Evolutionary conservation across 2,888 invertebrate species (phyloP).

Genomic region (Standfussiana lucernea): DNA sequence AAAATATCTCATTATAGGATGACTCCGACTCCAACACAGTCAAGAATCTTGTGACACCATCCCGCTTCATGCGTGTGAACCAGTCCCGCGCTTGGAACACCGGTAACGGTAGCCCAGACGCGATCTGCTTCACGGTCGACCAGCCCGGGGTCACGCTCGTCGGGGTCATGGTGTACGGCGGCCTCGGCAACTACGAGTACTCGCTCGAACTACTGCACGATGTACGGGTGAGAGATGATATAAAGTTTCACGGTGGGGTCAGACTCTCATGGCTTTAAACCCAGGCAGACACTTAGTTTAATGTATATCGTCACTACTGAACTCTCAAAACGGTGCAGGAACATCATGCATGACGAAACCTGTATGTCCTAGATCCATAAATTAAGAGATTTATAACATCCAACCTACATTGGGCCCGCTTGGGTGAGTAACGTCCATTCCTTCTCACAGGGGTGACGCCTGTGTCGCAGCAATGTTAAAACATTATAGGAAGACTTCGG

Average conservation of each 20-base stretch:
- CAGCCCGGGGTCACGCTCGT: constrained; percentile 96
- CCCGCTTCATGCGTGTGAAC: constrained; percentile 97
- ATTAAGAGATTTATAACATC: not conserved
- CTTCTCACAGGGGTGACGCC: not conserved
- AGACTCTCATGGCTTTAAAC: not conserved
- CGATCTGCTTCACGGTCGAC: constrained; percentile 98
- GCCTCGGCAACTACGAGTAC: constrained; percentile 97
- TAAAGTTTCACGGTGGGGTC: not conserved
- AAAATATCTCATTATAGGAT: constrained; percentile 87
- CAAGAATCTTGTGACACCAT: constrained; percentile 95
- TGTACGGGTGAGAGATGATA: constrained; percentile 75
- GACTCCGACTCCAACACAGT: constrained; percentile 93
- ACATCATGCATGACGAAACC: not conserved
- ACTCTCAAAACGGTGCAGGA: not conserved
- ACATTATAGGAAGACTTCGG: not conserved
- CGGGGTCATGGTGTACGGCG: constrained; percentile 97
- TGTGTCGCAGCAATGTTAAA: not conserved
- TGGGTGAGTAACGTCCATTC: not conserved
- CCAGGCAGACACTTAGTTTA: not conserved
- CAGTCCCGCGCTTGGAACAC: constrained; percentile 98
- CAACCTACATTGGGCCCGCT: not conserved
- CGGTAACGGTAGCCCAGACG: constrained; percentile 98
- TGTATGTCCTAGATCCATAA: not conserved
- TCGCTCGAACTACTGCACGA: constrained; percentile 96
- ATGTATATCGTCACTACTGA: not conserved